Conservation (phyloP, 2,888 invertebrate genomes). For the Nomada lathburiana region DNA sequence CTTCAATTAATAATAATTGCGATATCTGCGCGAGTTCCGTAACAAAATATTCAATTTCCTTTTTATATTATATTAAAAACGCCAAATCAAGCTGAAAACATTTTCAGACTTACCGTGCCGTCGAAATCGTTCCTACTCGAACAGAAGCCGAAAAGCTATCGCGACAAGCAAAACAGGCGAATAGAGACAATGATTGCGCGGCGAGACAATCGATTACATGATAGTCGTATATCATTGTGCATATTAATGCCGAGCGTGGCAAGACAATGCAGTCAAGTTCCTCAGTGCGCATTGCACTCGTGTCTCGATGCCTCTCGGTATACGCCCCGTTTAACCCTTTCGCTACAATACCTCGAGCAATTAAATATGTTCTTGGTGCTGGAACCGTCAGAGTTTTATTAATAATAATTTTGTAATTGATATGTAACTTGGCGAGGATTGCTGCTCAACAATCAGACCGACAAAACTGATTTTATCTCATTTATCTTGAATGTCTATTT, state of each 20-base stretch:
- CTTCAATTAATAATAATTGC: no score
- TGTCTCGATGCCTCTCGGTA: conserved; percentile 1
- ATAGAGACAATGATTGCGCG: conserved; percentile 46
- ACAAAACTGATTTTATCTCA: no score
- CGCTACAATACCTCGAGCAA: no score
- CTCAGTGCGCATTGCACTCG: not conserved
- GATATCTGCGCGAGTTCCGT: no score
- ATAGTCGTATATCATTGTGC: conserved; percentile 59
- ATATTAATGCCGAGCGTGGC: conserved; percentile 45
- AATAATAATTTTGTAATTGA: no score
- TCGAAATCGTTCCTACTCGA: not conserved
- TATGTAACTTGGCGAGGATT: no score
- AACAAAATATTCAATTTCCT: not conserved
- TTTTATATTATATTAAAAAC: not conserved
- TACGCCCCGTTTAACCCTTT: no score
- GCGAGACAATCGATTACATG: conserved; percentile 54
- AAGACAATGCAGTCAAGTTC: conserved; percentile 35
- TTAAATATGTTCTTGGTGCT: no score
- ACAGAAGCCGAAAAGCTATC: conserved; percentile 10
- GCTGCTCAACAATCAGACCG: no score
- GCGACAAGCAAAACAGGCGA: conserved; percentile 32
- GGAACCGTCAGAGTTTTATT: no score
- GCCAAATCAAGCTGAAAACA: not conserved
- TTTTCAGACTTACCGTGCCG: not conserved
- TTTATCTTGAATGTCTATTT: no score